Evolutionary conservation across 2,797 vertebrate species (phyloP), one percentile per base, ranked within the genome.

Genomic region (Aeoliscus strigatus): DNA sequence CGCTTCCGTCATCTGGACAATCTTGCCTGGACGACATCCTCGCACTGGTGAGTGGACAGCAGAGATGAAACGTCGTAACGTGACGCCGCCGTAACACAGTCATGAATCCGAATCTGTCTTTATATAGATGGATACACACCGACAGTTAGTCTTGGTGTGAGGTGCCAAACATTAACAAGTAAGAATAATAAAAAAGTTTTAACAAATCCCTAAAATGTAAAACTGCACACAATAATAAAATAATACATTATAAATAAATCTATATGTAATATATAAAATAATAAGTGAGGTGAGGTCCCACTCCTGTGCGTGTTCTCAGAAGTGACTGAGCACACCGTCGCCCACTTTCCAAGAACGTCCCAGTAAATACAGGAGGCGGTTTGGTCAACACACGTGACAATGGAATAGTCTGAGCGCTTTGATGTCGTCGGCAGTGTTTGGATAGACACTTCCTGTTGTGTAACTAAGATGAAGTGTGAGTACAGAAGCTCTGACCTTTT

Each of bases 21-120:
- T 98, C 89, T 98, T 98, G 56, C 96, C 95, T 9, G 96, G 96
- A 56, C 94, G 94, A 86, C 96, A 98, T 95, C 96, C 94, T 89
- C 96, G 87, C 68, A 98, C 96, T 98, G 85, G 6, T 34, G 29
- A 16, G 9, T 4, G 3, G 9, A 39, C 2, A 38, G 8, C 2
- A 56, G 9, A 9, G 9, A 6, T 0, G 1, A 8, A 2, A 3
- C n/a, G n/a, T n/a, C n/a, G n/a, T n/a, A n/a, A n/a, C n/a, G n/a
- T n/a, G n/a, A n/a, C n/a, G n/a, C n/a, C n/a, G n/a, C n/a, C n/a
- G n/a, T n/a, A n/a, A n/a, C n/a, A n/a, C n/a, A n/a, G n/a, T n/a
- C n/a, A n/a, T n/a, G n/a, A n/a, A n/a, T n/a, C n/a, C n/a, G n/a
- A n/a, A n/a, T n/a, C n/a, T n/a, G n/a, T n/a, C n/a, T n/a, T n/a